Evolutionary conservation across 2,113 vertebrate species (phyloP).

Genomic region (Dendrocopos noguchii): DNA sequence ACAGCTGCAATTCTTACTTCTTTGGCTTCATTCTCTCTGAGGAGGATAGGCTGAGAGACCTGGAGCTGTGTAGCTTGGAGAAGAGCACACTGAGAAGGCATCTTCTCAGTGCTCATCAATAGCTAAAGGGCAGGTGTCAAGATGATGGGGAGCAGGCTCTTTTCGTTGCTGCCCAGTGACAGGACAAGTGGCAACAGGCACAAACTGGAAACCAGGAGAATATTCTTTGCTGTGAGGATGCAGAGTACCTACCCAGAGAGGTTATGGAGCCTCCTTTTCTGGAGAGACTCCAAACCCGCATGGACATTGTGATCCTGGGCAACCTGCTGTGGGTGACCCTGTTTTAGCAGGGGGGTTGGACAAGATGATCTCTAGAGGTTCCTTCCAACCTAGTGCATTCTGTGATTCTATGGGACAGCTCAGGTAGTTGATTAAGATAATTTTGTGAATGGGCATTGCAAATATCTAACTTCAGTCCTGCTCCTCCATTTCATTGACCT

Average conservation of each 20-base stretch:
- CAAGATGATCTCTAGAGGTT: neutral
- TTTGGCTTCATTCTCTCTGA: neutral
- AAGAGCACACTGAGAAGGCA: neutral
- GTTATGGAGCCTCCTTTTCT: neutral
- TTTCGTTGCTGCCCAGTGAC: neutral
- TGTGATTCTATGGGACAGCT: neutral
- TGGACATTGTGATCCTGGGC: neutral
- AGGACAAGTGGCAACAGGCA: neutral
- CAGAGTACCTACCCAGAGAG: neutral
- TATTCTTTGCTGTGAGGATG: neutral
- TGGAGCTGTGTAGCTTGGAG: neutral
- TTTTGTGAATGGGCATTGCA: neutral
- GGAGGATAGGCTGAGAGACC: neutral
- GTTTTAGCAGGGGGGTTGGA: neutral
- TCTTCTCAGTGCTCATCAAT: neutral
- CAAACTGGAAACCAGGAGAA: neutral
- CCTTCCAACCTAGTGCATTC: neutral
- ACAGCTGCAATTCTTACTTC: neutral
- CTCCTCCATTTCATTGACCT: neutral
- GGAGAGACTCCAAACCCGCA: neutral
- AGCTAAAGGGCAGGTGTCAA: neutral
- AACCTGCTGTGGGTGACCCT: neutral
- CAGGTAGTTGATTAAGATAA: neutral
- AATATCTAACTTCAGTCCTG: rapidly evolving
- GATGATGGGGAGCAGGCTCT: neutral